phyloP scores from a whole-genome alignment of 2,113 vertebrate genomes.

The Heloderma charlesbogerti region DNA sequence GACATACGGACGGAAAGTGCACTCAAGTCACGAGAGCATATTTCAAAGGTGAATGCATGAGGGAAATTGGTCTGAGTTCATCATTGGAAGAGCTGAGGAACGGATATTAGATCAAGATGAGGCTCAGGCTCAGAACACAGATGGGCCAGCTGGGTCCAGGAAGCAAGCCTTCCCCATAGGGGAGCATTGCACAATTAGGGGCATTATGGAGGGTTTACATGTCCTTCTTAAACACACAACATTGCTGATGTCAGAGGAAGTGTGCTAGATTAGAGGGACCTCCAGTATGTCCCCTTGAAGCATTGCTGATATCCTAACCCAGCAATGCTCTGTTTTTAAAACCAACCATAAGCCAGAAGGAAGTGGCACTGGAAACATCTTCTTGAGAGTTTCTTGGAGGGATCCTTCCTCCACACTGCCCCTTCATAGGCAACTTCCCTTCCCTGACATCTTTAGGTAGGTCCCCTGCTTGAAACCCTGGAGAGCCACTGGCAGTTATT shows the following conservation, averaged over 20 bases:
- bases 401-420: not conserved
- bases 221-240: not conserved
- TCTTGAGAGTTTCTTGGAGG: not conserved
- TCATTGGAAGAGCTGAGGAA: conserved; percentile 32
- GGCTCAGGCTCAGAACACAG: rapidly evolving
- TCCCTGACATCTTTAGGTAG: not conserved
- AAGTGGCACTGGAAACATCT: not conserved
- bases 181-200: not conserved
- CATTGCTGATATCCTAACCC: not conserved
- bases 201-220: not conserved
- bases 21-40: not conserved
- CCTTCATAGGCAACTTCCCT: rapidly evolving
- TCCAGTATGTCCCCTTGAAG: rapidly evolving
- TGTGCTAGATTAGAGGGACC: rapidly evolving
- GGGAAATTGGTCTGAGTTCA: conserved; percentile 38
- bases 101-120: conserved; percentile 43
- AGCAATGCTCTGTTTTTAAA: not conserved
- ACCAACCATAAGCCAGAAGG: rapidly evolving
- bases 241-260: not conserved
- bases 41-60: conserved; percentile 37
- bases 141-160: conserved; percentile 21
- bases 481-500: too few species aligned
- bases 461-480: too few species aligned
- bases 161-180: not conserved
- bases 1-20: not conserved